These are phyloP conservation scores for Asarcornis scutulata DNA, from an alignment of 2,113 vertebrate genomes.

Conservation along the genomic window DNA sequence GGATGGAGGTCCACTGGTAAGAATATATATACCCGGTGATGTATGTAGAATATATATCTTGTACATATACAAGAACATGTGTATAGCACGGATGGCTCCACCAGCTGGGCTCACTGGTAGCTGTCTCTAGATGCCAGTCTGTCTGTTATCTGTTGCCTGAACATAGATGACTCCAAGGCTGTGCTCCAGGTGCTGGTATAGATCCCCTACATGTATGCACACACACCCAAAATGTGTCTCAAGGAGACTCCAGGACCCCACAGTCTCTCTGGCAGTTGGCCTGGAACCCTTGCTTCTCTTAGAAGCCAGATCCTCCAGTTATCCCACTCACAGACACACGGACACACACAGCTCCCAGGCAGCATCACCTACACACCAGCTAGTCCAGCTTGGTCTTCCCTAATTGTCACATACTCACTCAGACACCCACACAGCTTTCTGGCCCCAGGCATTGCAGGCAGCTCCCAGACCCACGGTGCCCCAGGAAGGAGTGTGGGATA, in stretches of 20 bases:
- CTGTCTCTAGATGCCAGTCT: background rate
- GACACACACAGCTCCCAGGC: background rate
- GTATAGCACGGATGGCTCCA: background rate
- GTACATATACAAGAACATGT: background rate
- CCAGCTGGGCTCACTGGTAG: background rate
- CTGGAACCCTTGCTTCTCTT: background rate
- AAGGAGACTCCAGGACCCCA: background rate
- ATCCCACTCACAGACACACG: background rate
- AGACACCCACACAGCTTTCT: background rate
- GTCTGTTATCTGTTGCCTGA: background rate
- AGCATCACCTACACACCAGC: background rate
- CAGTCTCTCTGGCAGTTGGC: background rate
- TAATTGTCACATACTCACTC: background rate
- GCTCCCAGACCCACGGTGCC: background rate
- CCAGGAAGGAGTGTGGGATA: accelerated
- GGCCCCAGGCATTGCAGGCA: no score
- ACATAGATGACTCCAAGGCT: no score
- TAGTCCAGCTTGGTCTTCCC: background rate
- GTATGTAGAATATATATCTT: no score
- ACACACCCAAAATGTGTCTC: background rate
- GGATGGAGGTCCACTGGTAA: background rate
- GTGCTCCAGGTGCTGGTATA: background rate
- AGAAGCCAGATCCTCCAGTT: background rate
- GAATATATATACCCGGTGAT: background rate
- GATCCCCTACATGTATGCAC: background rate